Base-by-base conservation (phyloP, 2,888 invertebrate genomes). In the Oxycera nigricornis region DNA sequence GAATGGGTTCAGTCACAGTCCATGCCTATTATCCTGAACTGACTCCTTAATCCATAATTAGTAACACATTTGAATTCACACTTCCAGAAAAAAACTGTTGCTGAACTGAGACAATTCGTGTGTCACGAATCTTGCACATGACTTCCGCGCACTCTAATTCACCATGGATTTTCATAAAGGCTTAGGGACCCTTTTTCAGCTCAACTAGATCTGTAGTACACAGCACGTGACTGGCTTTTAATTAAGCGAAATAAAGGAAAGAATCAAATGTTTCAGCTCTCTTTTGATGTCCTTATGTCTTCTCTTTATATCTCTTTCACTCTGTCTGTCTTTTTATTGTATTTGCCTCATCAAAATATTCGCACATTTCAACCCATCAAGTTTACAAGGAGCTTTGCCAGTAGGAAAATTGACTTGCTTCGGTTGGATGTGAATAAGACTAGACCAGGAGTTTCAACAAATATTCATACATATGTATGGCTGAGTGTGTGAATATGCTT, bases 171-270 rank as follows among this genome's bases (percentile, higher is more conserved):
- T 35, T 17, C 22, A 41, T 17, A 65, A 55, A 70, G 52, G 70
- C 11, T 70, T 55, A 70, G 55, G 35, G 31, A 55, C 55, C 31
- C 35, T 14, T 50, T 35, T 24, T 50, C 7, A 39, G 17, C 50
- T 68, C 68, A 52, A 30, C 52, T 68, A 20, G 17, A 52, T 68
- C 28, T 35, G 22, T n/a, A 30, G 14, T 11, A 68, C 35, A 4
- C 55, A 52, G 52, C 55, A 55, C 52, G 70, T 70, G 70, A 52
- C 55, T 70, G 35, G 55, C 52, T 68, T 52, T 52, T 70, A 70
- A 70, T 55, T 70, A 70, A 70, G 26, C 55, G 22, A 39, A 65
- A 65, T 41, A 24, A 24, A 39, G 35, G 20, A 7, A 41, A 31
- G 24, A 39, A 46, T 7, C 46, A 46, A 17, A 3, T 24, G 24